A percentile compares a stretch with the other conserved stretches of the same genome.
These are phyloP conservation scores for Homarus gammarus DNA, from an alignment of 2,888 invertebrate genomes.

Conservation along the genomic window DNA sequence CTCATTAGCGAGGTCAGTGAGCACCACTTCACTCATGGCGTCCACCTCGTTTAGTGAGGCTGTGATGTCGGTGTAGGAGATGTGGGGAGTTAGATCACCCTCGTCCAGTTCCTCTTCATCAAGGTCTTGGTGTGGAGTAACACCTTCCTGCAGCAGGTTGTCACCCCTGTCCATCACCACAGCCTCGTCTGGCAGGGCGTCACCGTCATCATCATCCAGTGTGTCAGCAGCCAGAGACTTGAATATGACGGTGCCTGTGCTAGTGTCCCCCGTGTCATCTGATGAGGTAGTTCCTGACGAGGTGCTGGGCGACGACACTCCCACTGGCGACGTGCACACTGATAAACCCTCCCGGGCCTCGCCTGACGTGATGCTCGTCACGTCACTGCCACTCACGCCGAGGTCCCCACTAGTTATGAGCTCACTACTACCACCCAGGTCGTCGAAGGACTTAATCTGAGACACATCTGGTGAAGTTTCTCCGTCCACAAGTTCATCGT, in stretches of 20 bases:
- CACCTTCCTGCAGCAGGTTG: neutral
- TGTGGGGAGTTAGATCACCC: neutral
- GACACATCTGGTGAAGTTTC: neutral
- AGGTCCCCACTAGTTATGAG: neutral
- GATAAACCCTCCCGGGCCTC: neutral
- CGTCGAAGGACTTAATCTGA: neutral
- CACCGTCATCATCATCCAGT: neutral
- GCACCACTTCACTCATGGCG: neutral
- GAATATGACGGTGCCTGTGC: slow-evolving; percentile 60
- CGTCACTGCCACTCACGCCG: neutral
- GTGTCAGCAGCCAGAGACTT: neutral
- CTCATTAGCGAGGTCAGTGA: neutral
- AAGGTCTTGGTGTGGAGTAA: too few species aligned
- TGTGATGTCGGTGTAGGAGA: neutral
- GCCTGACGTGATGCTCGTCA: neutral
- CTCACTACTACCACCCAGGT: neutral
- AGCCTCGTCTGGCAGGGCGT: neutral
- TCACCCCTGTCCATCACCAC: neutral
- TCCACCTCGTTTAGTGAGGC: neutral
- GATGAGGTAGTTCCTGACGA: slow-evolving; percentile 57
- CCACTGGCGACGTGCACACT: slow-evolving; percentile 37
- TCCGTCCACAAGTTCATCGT: neutral
- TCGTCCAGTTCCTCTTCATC: neutral
- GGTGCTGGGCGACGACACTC: slow-evolving; percentile 37
- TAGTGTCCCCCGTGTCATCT: slow-evolving; percentile 51